Base-by-base conservation (phyloP, 2,113 vertebrate species). In the Brachyhypopomus occidentalis region DNA sequence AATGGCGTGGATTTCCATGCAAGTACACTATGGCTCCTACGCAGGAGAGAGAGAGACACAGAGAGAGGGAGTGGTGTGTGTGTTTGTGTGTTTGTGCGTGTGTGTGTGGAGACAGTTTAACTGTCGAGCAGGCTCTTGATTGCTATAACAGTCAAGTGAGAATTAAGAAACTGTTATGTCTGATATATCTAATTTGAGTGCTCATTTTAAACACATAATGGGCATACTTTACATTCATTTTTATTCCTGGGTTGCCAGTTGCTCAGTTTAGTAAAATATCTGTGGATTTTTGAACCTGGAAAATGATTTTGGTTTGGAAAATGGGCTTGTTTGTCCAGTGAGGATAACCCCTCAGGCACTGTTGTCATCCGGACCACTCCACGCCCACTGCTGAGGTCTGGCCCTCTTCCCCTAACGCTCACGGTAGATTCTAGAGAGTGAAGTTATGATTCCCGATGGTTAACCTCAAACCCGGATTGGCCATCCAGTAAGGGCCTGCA, bases 1-100 rank as follows among this genome's bases (percentile, higher is more conserved):
- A 89, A 90, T 91, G 85, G 88, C 87, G 86, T 86, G 85, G 88
- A 91, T 89, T 89, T 88, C 86, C 87, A n/a, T 41, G 87, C 16
- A 82, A 88, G 80, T 84, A 8, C 67, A 64, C 86, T 86, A 81
- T 80, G 62, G 41, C 19, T 86, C 83, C 85, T 56, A 78, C 89
- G 86, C 3, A 14, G 2, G 34, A 56, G 14, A 16, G 45, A 6
- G 41, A 7, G 41, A 41, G 41, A 41, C 2, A 41, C 2, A 41
- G 41, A 41, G 41, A 41, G 41, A 14, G 41, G 9, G 23, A 14
- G 25, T 16, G 2, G n/a, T 48, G 36, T 88, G 63, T 83, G 59
- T 66, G 59, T 81, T 5, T 72, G 60, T 48, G 36, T 63, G 2
- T 62, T 3, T 80, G 78, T 64, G 63, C 52, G 52, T 60, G 63